These are phyloP conservation scores for Knipowitschia caucasica DNA, from an alignment of 2,797 vertebrate species.

Conservation along the genomic window DNA sequence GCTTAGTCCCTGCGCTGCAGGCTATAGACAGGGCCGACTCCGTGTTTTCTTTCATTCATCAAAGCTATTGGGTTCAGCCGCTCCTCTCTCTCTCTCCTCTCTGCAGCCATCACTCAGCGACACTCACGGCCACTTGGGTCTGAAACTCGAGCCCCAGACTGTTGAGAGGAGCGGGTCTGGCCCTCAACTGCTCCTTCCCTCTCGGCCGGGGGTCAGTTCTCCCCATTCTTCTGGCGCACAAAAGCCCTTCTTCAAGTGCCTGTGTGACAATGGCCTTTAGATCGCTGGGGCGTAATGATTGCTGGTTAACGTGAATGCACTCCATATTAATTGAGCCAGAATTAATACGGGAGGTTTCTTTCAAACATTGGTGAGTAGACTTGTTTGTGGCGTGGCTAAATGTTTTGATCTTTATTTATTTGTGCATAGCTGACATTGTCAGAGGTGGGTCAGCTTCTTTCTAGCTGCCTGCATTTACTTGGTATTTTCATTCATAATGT, in stretches of 20 bases:
- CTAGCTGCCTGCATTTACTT: no score
- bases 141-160: slow-evolving; percentile 71
- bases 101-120: slow-evolving; percentile 70
- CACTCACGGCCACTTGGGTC: slow-evolving; percentile 76
- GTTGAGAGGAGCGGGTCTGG: slow-evolving; percentile 57
- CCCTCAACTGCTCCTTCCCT: slow-evolving; percentile 66
- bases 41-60: slow-evolving; percentile 79
- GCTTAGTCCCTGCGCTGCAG: slow-evolving; percentile 54
- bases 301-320: slow-evolving; percentile 68
- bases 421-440: slow-evolving; percentile 26
- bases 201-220: slow-evolving; percentile 70
- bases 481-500: no score
- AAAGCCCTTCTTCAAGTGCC: slow-evolving; percentile 80
- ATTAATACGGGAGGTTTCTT: slow-evolving; percentile 65
- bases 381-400: slow-evolving; percentile 31
- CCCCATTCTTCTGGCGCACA: slow-evolving; percentile 74
- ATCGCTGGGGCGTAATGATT: slow-evolving; percentile 79
- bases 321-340: slow-evolving; percentile 77
- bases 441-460: no score
- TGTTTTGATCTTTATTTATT: slow-evolving; percentile 18
- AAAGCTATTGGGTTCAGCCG: slow-evolving; percentile 71
- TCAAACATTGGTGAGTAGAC: slow-evolving; percentile 42
- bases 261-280: slow-evolving; percentile 79
- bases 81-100: slow-evolving; percentile 63
- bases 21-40: slow-evolving; percentile 53